A percentile compares a stretch with the other conserved stretches of the same genome.
These are phyloP conservation scores for Leptura quadrifasciata DNA, from an alignment of 2,888 invertebrate species.

Conservation along the genomic window DNA sequence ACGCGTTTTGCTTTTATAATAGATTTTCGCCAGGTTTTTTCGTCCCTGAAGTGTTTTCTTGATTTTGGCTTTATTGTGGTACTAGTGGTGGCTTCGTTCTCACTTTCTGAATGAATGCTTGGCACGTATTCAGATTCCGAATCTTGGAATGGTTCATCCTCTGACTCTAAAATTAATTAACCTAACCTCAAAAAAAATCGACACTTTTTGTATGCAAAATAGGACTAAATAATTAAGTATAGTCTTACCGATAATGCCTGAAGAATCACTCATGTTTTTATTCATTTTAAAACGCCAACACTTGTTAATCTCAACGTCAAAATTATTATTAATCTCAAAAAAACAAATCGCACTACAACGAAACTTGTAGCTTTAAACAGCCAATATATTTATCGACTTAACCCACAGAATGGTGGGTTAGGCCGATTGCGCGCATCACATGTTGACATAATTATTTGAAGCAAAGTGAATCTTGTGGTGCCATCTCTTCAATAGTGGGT, in stretches of 20 bases:
- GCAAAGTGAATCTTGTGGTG: not conserved
- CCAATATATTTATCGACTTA: not conserved
- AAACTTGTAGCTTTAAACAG: not conserved
- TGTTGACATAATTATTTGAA: constrained; percentile 14
- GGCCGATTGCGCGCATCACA: constrained; percentile 18
- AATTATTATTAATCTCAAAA: constrained; percentile 5
- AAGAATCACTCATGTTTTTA: no score
- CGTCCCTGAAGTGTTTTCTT: not conserved
- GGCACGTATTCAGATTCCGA: no score
- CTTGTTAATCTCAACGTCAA: not conserved
- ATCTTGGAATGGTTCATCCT: no score
- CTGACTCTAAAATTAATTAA: no score
- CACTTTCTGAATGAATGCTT: no score
- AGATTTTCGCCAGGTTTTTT: not conserved
- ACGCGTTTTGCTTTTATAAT: constrained; percentile 7
- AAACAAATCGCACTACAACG: constrained; percentile 20
- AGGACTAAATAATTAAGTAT: no score
- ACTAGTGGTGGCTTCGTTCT: no score
- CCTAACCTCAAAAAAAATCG: no score
- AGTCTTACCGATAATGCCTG: no score
- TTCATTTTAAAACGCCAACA: not conserved
- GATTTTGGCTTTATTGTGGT: not conserved
- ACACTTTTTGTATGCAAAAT: not conserved
- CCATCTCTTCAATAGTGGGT: constrained; percentile 15
- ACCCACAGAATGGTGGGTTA: constrained; percentile 10